Conservation (phyloP, 2,797 vertebrate genomes). For the Luscinia megarhynchos region DNA sequence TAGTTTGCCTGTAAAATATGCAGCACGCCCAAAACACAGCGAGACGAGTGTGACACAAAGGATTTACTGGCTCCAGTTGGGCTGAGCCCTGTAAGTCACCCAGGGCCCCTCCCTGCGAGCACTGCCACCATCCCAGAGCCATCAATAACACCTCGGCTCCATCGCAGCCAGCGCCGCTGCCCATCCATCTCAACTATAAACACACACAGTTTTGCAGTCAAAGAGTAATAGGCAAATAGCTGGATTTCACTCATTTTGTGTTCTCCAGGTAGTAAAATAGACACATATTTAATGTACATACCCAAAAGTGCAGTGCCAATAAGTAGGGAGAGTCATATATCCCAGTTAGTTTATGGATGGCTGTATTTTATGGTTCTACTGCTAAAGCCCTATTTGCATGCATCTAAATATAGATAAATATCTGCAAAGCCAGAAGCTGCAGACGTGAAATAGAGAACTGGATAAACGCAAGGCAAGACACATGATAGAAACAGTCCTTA, state of each 20-base stretch:
- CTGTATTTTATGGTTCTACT: not conserved
- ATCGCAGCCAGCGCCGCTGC: not conserved
- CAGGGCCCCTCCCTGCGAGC: not conserved
- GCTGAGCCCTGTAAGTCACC: slow-evolving; percentile 31
- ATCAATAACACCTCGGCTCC: slow-evolving; percentile 7
- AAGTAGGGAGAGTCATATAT: slow-evolving; percentile 20
- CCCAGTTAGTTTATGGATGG: not conserved
- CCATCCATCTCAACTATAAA: not conserved
- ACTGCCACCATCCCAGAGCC: not conserved
- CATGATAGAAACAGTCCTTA: slow-evolving; percentile 21
- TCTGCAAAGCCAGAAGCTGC: slow-evolving; percentile 1
- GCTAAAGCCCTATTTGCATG: not conserved
- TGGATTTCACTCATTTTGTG: slow-evolving; percentile 50
- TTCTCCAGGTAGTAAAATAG: slow-evolving; percentile 54
- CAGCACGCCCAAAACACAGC: not conserved
- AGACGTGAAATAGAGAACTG: not conserved
- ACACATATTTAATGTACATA: slow-evolving; percentile 39
- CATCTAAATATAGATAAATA: slow-evolving; percentile 44
- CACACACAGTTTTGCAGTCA: slow-evolving; percentile 12
- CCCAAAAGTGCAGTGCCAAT: slow-evolving; percentile 25
- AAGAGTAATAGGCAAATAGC: slow-evolving; percentile 54
- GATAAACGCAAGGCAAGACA: not conserved
- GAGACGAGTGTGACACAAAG: not conserved
- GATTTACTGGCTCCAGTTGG: slow-evolving; percentile 22
- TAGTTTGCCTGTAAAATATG: slow-evolving; percentile 37